Base-by-base conservation (phyloP, 2,888 invertebrate genomes). In the Drosophila mimetica region DNA sequence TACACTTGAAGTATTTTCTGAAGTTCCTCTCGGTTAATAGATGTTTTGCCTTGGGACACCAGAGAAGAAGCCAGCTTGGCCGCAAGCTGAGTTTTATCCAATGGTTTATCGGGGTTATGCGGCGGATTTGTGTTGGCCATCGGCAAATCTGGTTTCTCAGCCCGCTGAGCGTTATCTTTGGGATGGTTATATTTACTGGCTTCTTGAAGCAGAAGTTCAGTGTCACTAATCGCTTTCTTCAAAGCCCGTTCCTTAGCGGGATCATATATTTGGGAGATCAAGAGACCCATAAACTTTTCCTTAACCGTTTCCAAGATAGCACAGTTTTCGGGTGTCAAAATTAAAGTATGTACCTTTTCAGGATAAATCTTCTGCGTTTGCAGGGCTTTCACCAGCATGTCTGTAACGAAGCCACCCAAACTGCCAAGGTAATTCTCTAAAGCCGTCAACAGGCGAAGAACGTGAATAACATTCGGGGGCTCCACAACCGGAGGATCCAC, bases 351-450 rank as follows among this genome's bases (percentile, higher is more conserved):
- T 0, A 96, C 94, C 9, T 95, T 94, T 86, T 95, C 94, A 0
- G 95, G 93, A 74, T 92, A 92, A 8, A 71, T 37, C 55, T 88
- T 90, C 14, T 80, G 85, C 0, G 75, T 60, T 53, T 86, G 81
- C 34, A 90, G 58, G 11, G 89, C 89, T 58, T 88, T 88, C 9
- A 88, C 86, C 20, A 90, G 72, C 20, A 97, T 90, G 48, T 95
- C 94, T 1, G 96, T 94, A 44, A 97, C 93, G 90, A 94, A 95
- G 0, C 96, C 96, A 0, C 96, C 96, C 22, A 97, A 92, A 32
- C 96, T 96, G 20, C 97, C 97, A 30, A 97, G 92, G 82, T 95
- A 95, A 77, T 95, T 95, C 89, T 97, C 97, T 8, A 97, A 91
- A 1, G 96, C 96, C 1, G 96, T 96, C 1, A 97, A 92, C 60